phyloP scores from a whole-genome alignment of 2,113 vertebrate species.

The Mungos mungo region DNA sequence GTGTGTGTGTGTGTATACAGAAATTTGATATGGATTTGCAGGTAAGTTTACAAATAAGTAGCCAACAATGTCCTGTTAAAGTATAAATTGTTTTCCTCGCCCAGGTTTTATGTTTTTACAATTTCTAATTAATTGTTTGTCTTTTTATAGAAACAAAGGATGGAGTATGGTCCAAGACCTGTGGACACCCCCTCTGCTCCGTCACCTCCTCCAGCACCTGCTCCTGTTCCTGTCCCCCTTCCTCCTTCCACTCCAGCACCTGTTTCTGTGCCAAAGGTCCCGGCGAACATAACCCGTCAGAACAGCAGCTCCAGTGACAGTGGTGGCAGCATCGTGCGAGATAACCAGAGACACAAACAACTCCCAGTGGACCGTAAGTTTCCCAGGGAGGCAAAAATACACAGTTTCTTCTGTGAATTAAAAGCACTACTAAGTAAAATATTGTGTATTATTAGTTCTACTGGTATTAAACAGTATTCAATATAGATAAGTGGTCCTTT shows the following conservation, averaged over 20 bases:
- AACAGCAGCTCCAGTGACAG: constrained; percentile 90
- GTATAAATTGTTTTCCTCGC: background rate
- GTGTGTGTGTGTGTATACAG: background rate
- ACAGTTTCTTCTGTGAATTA: background rate
- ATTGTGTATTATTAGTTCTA: background rate
- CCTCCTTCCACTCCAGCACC: constrained; percentile 82
- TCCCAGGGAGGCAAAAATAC: background rate
- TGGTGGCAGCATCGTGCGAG: constrained; percentile 83
- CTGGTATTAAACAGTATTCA: background rate
- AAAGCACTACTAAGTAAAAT: background rate
- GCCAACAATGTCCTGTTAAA: background rate
- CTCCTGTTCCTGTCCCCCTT: constrained; percentile 77
- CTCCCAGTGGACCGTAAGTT: constrained; percentile 86
- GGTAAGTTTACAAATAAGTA: constrained; percentile 21
- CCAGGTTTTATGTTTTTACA: background rate
- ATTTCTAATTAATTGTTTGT: constrained; percentile 7
- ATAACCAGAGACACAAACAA: constrained; percentile 84
- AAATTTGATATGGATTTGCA: background rate
- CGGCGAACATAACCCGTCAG: constrained; percentile 81
- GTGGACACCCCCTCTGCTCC: constrained; percentile 80
- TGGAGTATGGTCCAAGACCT: constrained; percentile 82
- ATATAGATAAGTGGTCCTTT: background rate
- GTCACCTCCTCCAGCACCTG: constrained; percentile 83
- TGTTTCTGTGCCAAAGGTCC: constrained; percentile 76
- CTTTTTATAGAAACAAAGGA: constrained; percentile 90